Evolutionary conservation across 2,797 vertebrate genomes (phyloP).

Genomic region (Sebastes iracundus): DNA sequence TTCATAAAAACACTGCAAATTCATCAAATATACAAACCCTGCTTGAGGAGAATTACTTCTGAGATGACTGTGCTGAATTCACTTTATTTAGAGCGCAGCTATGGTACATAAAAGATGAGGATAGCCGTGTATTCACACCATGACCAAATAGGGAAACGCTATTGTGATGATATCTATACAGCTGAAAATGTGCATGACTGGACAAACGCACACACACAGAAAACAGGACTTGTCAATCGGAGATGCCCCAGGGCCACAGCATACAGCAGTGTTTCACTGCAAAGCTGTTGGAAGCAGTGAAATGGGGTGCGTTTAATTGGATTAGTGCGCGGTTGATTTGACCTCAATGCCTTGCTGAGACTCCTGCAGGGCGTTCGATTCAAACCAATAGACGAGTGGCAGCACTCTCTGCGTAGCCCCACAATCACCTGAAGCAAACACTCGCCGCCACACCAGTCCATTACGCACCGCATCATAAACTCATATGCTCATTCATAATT

Average conservation of each 20-base stretch:
- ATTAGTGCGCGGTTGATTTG: constrained; percentile 77
- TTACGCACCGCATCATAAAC: constrained; percentile 39
- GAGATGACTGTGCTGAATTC: constrained; percentile 28
- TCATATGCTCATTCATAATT: constrained; percentile 63
- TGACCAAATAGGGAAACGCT: constrained; percentile 3
- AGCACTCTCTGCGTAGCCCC: background rate
- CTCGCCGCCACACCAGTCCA: constrained; percentile 10
- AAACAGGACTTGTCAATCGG: constrained; percentile 22
- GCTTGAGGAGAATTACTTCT: constrained; percentile 8
- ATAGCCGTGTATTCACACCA: background rate
- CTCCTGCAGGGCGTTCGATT: constrained; percentile 48
- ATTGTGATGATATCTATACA: constrained; percentile 27
- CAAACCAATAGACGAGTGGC: constrained; percentile 25
- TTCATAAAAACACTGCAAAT: constrained; percentile 17
- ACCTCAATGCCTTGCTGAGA: constrained; percentile 52
- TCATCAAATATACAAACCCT: constrained; percentile 48
- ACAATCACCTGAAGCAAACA: constrained; percentile 38
- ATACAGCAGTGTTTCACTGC: constrained; percentile 43
- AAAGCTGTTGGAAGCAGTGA: constrained; percentile 69
- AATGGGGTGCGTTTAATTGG: constrained; percentile 76
- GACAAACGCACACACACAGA: constrained; percentile 13
- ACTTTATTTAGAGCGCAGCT: constrained; percentile 10
- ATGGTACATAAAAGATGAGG: constrained; percentile 19
- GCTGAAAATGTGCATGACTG: constrained; percentile 30
- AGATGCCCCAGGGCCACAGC: constrained; percentile 34